phyloP scores from a whole-genome alignment of 1,140 invertebrate species.

The Anthonomus grandis region DNA sequence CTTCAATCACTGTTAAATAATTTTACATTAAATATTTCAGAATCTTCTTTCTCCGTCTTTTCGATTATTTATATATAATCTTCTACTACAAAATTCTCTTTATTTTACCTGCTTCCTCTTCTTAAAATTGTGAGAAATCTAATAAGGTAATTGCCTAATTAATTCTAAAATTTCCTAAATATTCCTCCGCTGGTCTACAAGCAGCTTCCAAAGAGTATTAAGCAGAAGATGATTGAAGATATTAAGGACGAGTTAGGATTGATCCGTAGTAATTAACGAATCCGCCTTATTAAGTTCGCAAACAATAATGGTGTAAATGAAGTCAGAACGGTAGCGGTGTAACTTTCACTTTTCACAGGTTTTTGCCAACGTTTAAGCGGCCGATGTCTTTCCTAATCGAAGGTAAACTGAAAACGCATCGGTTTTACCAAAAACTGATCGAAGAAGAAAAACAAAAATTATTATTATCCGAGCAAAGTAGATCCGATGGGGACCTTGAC shows the following conservation, averaged over 20 bases:
- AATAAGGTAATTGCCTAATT: too few relatives aligned
- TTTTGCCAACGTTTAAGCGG: slow-evolving; percentile 57
- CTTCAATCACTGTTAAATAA: too few relatives aligned
- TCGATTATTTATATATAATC: too few relatives aligned
- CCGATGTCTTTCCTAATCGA: slow-evolving; percentile 58
- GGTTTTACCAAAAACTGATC: slow-evolving; percentile 66
- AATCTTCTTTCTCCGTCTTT: too few relatives aligned
- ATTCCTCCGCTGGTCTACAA: too few relatives aligned
- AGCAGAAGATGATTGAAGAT: too few relatives aligned
- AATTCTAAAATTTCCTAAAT: too few relatives aligned
- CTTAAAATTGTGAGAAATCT: too few relatives aligned
- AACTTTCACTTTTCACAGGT: slow-evolving; percentile 46
- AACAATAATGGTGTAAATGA: background rate
- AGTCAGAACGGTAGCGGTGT: background rate
- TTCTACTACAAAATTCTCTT: too few relatives aligned
- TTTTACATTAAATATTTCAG: too few relatives aligned
- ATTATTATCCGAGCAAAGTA: slow-evolving; percentile 30
- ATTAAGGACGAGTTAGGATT: slow-evolving; percentile 10
- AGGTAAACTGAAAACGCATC: slow-evolving; percentile 69
- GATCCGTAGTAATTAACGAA: slow-evolving; percentile 1
- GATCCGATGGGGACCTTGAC: slow-evolving; percentile 23
- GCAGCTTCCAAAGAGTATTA: too few relatives aligned
- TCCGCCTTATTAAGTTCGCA: slow-evolving; percentile 4
- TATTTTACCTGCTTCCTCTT: too few relatives aligned
- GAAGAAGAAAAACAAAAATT: slow-evolving; percentile 50